These are phyloP conservation scores for Euwallacea similis DNA, from an alignment of 1,140 invertebrate species.

Conservation along the genomic window DNA sequence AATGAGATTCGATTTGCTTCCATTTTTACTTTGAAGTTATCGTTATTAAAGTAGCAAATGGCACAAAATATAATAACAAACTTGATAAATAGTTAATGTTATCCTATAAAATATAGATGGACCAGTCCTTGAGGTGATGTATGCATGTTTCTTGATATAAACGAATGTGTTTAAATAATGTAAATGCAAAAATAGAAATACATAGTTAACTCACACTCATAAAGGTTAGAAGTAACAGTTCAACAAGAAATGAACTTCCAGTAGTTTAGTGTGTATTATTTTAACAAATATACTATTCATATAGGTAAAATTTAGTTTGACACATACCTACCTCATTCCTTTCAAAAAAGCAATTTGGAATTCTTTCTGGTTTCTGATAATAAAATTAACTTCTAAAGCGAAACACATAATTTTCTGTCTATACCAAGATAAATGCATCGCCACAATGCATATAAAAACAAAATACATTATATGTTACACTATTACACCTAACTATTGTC, in stretches of 20 bases:
- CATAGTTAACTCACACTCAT: no score
- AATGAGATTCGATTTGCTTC: constrained; percentile 34
- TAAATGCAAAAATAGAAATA: no score
- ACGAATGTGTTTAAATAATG: no score
- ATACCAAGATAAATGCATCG: constrained; percentile 8
- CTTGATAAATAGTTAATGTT: constrained; percentile 37
- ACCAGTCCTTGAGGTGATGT: constrained; percentile 23
- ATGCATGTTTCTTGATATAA: no score
- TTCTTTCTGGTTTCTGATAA: neutral
- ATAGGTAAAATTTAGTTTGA: no score
- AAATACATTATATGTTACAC: constrained; percentile 37
- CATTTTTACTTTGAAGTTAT: constrained; percentile 8
- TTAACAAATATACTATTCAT: no score
- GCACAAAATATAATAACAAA: constrained; percentile 41
- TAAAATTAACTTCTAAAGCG: no score
- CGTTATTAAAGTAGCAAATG: constrained; percentile 40
- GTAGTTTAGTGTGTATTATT: no score
- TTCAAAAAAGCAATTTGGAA: neutral
- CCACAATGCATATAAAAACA: constrained; percentile 6
- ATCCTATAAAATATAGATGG: constrained; percentile 27
- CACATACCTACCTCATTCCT: no score
- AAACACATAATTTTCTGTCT: neutral
- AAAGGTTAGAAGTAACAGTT: no score
- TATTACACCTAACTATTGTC: constrained; percentile 46
- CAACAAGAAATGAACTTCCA: no score